Conservation (phyloP, 2,797 vertebrate species). For the Manis pentadactyla region DNA sequence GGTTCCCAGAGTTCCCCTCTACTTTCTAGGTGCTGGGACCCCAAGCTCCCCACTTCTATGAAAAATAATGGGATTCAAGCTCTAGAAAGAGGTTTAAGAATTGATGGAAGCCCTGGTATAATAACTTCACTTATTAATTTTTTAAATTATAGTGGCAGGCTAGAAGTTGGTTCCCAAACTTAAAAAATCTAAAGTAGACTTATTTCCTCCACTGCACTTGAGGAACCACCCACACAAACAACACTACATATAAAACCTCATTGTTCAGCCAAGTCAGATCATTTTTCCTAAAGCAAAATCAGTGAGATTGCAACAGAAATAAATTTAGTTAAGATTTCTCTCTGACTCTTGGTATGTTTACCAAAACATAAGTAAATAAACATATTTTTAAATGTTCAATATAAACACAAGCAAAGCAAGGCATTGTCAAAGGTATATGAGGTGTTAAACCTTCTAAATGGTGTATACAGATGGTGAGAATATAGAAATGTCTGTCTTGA, state of each 20-base stretch:
- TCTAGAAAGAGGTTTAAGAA: not conserved
- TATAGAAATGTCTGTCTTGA: not conserved
- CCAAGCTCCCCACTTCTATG: not conserved
- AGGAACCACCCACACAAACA: not conserved
- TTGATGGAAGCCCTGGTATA: not conserved
- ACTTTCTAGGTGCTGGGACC: not conserved
- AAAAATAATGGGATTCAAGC: not conserved
- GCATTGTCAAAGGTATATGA: not conserved
- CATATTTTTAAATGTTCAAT: not conserved
- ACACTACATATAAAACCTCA: not conserved
- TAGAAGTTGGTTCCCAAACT: not conserved
- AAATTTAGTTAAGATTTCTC: not conserved
- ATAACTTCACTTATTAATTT: not conserved
- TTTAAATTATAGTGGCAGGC: not conserved
- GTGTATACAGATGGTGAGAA: not conserved
- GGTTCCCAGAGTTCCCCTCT: not conserved
- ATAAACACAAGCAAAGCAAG: not conserved
- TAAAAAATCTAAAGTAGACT: not conserved
- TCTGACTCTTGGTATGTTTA: not conserved
- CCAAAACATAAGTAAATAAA: not conserved
- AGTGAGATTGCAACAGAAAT: not conserved
- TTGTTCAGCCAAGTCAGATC: not conserved
- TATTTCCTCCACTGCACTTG: not conserved
- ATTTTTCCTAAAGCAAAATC: not conserved
- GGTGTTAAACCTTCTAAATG: not conserved